These are phyloP conservation scores for Bicyclus anynana DNA, from an alignment of 1,140 invertebrate species.

Conservation along the genomic window DNA sequence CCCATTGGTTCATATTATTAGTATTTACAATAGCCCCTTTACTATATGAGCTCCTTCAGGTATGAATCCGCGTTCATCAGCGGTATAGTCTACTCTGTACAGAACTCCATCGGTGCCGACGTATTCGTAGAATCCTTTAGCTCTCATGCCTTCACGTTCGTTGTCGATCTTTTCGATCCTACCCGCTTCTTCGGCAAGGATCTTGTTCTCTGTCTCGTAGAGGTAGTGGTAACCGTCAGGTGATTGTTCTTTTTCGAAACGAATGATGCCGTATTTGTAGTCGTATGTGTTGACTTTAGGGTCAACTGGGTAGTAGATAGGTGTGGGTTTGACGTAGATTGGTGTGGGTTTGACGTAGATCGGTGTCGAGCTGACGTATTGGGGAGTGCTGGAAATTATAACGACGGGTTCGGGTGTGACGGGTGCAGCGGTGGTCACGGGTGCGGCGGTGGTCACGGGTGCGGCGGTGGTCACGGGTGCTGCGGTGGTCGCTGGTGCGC, in stretches of 20 bases:
- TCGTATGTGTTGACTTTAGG: slow-evolving; percentile 50
- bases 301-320: slow-evolving; percentile 42
- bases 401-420: slow-evolving; percentile 3
- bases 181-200: slow-evolving; percentile 78
- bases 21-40: neutral
- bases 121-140: slow-evolving; percentile 79
- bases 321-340: slow-evolving; percentile 21
- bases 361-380: slow-evolving; percentile 7
- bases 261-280: slow-evolving; percentile 68
- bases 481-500: slow-evolving; percentile 4
- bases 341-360: slow-evolving; percentile 7
- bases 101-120: slow-evolving; percentile 81
- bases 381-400: slow-evolving; percentile 6
- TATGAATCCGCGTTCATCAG: slow-evolving; percentile 83
- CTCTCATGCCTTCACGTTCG: slow-evolving; percentile 75
- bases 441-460: slow-evolving; percentile 6
- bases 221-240: slow-evolving; percentile 76
- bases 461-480: slow-evolving; percentile 1
- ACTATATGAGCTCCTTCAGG: slow-evolving; percentile 77
- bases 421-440: slow-evolving; percentile 10
- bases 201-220: slow-evolving; percentile 82
- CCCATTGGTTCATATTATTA: neutral
- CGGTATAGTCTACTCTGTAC: slow-evolving; percentile 81
- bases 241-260: slow-evolving; percentile 50
- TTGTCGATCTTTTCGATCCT: slow-evolving; percentile 65